Percentiles rank a stretch among this genome's conserved stretches.
Evolutionary conservation across 2,888 invertebrate genomes (phyloP).

Genomic region (Apocheima hispidaria): DNA sequence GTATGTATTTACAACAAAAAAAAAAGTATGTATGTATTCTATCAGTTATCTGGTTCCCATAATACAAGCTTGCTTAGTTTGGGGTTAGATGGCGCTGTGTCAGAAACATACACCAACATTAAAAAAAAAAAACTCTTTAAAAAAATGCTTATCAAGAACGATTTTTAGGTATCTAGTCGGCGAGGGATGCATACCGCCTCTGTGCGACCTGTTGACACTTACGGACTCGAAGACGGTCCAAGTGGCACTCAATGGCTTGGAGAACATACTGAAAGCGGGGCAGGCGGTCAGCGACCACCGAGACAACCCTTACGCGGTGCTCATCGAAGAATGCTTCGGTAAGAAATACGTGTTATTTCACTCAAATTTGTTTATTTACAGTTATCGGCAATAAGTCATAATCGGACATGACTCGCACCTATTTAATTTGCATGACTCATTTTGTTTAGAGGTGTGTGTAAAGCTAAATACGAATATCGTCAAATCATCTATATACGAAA

Average conservation of each 20-base stretch:
- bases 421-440: background rate
- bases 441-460: background rate
- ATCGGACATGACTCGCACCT: background rate
- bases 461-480: background rate
- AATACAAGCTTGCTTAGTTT: no score
- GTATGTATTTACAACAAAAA: no score
- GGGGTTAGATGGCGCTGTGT: no score
- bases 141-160: no score
- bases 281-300: conserved; percentile 93
- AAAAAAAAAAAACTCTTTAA: no score
- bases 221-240: conserved; percentile 98
- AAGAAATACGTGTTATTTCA: conserved; percentile 41
- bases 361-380: background rate
- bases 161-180: conserved; percentile 88
- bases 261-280: conserved; percentile 97
- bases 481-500: conserved; percentile 5
- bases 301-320: conserved; percentile 95
- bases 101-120: no score
- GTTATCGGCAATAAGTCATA: background rate
- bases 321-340: conserved; percentile 98
- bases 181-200: conserved; percentile 95
- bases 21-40: no score
- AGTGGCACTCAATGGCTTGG: conserved; percentile 97
- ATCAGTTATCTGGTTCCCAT: no score
- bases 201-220: conserved; percentile 96